These are phyloP conservation scores for Alca torda DNA, from an alignment of 2,797 vertebrate species.

Conservation along the genomic window DNA sequence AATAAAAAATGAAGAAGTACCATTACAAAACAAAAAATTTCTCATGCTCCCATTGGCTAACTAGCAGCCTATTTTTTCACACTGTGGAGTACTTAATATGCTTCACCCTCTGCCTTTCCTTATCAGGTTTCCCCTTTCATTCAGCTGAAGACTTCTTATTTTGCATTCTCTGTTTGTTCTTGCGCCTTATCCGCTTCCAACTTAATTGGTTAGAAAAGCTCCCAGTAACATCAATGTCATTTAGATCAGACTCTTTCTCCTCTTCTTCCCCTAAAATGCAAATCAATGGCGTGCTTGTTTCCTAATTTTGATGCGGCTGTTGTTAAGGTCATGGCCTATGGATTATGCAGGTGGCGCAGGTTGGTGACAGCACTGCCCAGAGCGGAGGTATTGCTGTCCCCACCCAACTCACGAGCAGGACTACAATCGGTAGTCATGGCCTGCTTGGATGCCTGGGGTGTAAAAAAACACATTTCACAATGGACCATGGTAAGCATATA, in stretches of 20 bases:
- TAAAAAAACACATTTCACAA: not conserved
- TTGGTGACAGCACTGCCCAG: not conserved
- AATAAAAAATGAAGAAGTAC: not conserved
- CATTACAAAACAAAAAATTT: not conserved
- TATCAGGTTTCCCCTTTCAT: conserved; percentile 27
- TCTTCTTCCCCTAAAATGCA: not conserved
- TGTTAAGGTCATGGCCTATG: not conserved
- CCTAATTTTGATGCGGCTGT: not conserved
- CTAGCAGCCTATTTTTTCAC: not conserved
- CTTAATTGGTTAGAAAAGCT: conserved; percentile 25
- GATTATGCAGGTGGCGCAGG: not conserved
- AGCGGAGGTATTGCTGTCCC: not conserved
- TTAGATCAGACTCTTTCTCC: not conserved
- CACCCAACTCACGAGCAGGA: not conserved
- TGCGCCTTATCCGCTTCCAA: conserved; percentile 4
- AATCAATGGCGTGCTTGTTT: not conserved
- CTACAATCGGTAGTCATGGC: fast-evolving
- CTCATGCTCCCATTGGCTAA: not conserved
- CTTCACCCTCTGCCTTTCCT: conserved; percentile 15
- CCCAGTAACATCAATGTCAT: not conserved
- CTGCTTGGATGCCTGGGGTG: not conserved
- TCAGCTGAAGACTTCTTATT: not conserved
- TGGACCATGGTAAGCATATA: not conserved
- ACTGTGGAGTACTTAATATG: not conserved
- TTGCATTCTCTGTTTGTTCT: conserved; percentile 12